Base-by-base conservation (phyloP, 2,888 invertebrate genomes). In the Nasonia oneida region DNA sequence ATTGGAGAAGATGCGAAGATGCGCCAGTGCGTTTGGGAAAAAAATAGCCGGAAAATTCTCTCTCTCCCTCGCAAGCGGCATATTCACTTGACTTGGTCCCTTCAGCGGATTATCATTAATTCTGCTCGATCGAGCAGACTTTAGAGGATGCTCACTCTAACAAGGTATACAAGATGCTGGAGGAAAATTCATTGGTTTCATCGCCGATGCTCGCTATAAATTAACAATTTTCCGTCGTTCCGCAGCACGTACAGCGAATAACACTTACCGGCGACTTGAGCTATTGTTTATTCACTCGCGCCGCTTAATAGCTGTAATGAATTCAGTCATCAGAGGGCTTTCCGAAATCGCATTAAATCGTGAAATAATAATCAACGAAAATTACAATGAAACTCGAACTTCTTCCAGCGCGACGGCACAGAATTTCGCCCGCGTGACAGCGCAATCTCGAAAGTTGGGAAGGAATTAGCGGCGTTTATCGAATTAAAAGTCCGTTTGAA, bases 401-500 rank as follows among this genome's bases (percentile, higher is more conserved):
- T 67, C 23, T 0, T n/a, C n/a, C 8, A 6, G 29, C 29, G 29
- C 23, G 18, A 4, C 61, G 61, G 23, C 6, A 5, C 37, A 15
- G 15, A n/a, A 61, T 23, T 61, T 61, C 23, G 6, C 61, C 61
- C 18, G 61, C 5, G 23, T 10, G 29, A 67, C 12, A 15, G 33
- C 23, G 39, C 12, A 4, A 23, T 39, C 15, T 10, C 47, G 39
- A 77, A 61, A 71, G 39, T 78, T 61, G 57, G n/a, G 10, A 61
- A 2, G n/a, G 57, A 8, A 8, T 18, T 79, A 84, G 39, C 70
- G 29, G 3, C 64, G 73, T 6, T 82, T 47, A 84, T 70, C 75
- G 75, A 39, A 75, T 80, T 76, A 80, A 70, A 70, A 75, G 75
- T 29, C 80, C 39, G 75, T 78, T 78, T 64, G 37, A 89, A 87